Evolutionary conservation across 2,113 vertebrate genomes (phyloP).

Genomic region (Chaetorhynchus papuensis): DNA sequence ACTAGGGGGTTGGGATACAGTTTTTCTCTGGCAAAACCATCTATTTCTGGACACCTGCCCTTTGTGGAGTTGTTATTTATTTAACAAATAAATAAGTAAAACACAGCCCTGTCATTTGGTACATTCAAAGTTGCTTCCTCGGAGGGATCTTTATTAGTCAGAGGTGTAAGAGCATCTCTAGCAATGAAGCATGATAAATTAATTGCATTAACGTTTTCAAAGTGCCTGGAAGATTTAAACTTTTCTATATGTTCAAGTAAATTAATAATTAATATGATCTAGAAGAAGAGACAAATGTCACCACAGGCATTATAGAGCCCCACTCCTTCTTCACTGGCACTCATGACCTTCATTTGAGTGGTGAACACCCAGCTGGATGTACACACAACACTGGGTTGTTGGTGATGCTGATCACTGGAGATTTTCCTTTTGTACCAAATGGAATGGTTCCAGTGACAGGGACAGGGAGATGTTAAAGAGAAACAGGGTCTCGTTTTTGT

Average conservation of each 20-base stretch:
- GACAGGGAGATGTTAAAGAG: background rate
- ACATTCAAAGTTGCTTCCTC: background rate
- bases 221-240: background rate
- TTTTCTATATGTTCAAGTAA: background rate
- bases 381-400: background rate
- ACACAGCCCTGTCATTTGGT: background rate
- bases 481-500: background rate
- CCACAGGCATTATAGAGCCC: background rate
- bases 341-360: background rate
- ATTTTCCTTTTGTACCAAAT: background rate
- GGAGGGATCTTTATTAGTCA: background rate
- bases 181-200: background rate
- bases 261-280: background rate
- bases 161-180: background rate
- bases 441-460: background rate
- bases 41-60: background rate
- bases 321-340: background rate
- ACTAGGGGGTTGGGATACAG: accelerated
- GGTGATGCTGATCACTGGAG: background rate
- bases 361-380: background rate
- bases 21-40: background rate
- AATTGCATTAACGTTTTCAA: background rate
- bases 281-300: background rate
- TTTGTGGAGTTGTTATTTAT: background rate
- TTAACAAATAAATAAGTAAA: background rate